Base-by-base conservation (phyloP, 2,797 vertebrate species). In the Botia kubotai region DNA sequence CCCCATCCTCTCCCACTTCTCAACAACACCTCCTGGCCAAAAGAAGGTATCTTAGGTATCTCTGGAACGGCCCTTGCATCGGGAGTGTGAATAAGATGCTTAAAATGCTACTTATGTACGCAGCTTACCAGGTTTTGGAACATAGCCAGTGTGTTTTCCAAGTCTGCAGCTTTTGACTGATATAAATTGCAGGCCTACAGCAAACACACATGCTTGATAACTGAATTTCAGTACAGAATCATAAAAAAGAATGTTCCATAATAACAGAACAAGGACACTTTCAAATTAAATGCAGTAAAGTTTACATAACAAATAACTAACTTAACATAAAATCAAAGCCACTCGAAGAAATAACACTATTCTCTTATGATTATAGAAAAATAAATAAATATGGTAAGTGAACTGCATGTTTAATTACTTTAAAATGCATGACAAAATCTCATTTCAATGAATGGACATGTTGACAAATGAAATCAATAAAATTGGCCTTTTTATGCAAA, bases 1-100 rank as follows among this genome's bases (percentile, higher is more conserved):
- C 7, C 48, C 62, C 63, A 79, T 72, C 52, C 60, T 50, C 46
- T 65, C 29, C 43, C 12, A 62, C 14, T 69, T 43, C 21, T 69
- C 53, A 16, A 19, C 33, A 39, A 39, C 63, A 66, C 36, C 36
- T 60, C 52, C 66, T 73, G 43, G 21, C 10, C 26, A 2, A 26
- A 50, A 26, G 26, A 53, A 14, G 19, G 19, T 8, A 48, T 60
- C 36, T 73, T 23, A 10, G 33, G 36, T 21, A 13, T 6, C 46
- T 39, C 36, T 21, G 29, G 48, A 23, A 75, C 39, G 10, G 4
- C 39, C 14, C 26, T 67, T 21, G 3, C 1, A 6, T 58, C 19
- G 12, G 10, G 48, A 69, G 21, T 39, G 26, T 6, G 26, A 36
- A 66, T 57, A 39, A 23, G 62, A 17, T 55, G 36, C n/a, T 8